A percentile compares a stretch with the other conserved stretches of the same genome.
phyloP scores from a whole-genome alignment of 2,797 vertebrate genomes.

The Poeciliopsis presidionis region DNA sequence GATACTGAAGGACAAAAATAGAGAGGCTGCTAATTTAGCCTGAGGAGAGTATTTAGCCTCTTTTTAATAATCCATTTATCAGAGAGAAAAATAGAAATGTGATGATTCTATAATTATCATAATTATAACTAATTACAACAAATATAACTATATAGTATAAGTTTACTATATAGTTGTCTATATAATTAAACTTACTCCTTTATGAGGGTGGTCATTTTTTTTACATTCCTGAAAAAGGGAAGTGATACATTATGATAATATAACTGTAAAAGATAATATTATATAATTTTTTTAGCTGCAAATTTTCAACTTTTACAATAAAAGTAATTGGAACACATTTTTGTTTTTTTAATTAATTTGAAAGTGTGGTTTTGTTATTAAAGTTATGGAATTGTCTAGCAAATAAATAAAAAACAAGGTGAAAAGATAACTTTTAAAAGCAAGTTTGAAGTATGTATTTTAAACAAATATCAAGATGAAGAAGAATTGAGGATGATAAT shows the following conservation, averaged over 20 bases:
- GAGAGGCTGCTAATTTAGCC: constrained; percentile 11
- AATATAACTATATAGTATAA: no score
- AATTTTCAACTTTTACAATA: not conserved
- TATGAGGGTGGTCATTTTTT: not conserved
- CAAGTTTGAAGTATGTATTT: not conserved
- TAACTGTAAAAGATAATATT: not conserved
- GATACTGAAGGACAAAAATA: constrained; percentile 12
- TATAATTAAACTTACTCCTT: not conserved
- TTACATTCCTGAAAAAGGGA: not conserved
- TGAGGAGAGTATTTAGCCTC: constrained; percentile 18
- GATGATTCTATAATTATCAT: not conserved
- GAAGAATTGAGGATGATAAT: not conserved
- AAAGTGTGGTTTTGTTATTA: not conserved
- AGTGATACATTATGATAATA: not conserved
- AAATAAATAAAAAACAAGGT: not conserved
- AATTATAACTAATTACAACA: no score
- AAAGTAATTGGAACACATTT: not conserved
- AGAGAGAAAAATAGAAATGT: not conserved
- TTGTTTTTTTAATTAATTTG: not conserved
- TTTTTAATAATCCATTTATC: constrained; percentile 32
- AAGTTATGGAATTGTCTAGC: not conserved
- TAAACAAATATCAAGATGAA: not conserved
- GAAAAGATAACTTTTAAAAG: not conserved
- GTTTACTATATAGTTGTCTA: not conserved
- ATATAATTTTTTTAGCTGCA: not conserved